Base-by-base conservation (phyloP, 1,140 invertebrate species). In the Achroia grisella region DNA sequence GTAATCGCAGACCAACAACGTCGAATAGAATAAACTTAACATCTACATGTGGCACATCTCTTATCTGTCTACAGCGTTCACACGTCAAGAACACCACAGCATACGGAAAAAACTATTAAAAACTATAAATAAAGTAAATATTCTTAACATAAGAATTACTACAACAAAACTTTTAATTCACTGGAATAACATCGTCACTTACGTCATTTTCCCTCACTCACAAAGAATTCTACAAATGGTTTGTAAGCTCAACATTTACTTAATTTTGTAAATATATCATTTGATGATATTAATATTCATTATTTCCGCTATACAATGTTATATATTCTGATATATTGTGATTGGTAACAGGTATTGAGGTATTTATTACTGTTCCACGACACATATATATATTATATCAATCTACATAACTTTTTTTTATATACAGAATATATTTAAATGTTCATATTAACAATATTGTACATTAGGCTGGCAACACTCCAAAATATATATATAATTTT, bases 71-170 rank as follows among this genome's bases (percentile, higher is more conserved):
- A 70, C 64, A 71, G 46, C 48, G 65, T 63, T 61, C 71, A 67
- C 57, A 52, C 57, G 52, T 56, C 46, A 48, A 56, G 44, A 55
- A 47, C 59, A 58, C 56, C 61, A 63, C 61, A 56, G 56, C 63
- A 11, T 37, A 49, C 50, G 44, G 39, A 52, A 52, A 47, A 41
- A 42, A 44, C 49, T 39, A 40, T 49, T 50, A 65, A 42, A 48
- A 56, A 68, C 56, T 70, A 70, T 69, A 72, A 68, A 69, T 63
- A 73, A 52, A 62, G 53, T 64, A 57, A 57, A 67, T 73, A 79
- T 79, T 79, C 75, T 78, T 78, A 81, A 81, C 75, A 73, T 79
- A 79, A 79, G 71, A 80, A 79, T 77, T 74, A 73, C 71, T 78
- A 74, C 60, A 73, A 73, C 61, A 71, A 53, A 64, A 73, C 49